Evolutionary conservation across 2,888 invertebrate species (phyloP), one percentile per base, ranked within the genome.

Genomic region (Smittia sp.): DNA sequence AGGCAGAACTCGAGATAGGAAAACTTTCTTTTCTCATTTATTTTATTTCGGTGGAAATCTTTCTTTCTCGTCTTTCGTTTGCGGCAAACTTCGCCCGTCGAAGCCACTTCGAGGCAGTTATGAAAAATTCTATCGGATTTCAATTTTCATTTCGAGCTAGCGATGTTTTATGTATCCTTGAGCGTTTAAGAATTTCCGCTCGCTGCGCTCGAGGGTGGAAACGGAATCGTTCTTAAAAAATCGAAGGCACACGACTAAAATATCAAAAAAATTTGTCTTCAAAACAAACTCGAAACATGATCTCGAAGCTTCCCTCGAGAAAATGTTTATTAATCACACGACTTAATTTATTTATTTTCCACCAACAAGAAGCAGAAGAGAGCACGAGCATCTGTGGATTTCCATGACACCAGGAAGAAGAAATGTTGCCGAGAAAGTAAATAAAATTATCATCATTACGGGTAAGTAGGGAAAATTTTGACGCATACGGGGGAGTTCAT

Each of bases 161-260:
- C 58, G 20, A 22, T 22, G 15, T 27, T 63, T 69, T 69, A 69
- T 69, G 69, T 69, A 54, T 54, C 69, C 69, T 69, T 69, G 27
- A 69, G 69, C 69, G 27, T 69, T 69, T 54, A 69, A 27, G 32
- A 54, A 27, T 69, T 54, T 69, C 69, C 69, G 69, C 22, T 69
- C 25, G 22, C 22, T 18, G 18, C 20, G 3, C 6, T 58, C 7
- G 18, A 67, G 18, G 67, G 20, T 20, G 46, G 24, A 32, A 69
- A 32, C n/a, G 18, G 54, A 25, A 52, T 69, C 52, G 24, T 63
- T 58, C 18, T 46, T 46, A 46, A 46, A 46, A 15, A 46, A 58
- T 32, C 9, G 58, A 68, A 69, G 69, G 69, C 69, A 69, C 69
- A 69, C 69, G 69, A 69, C 69, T 69, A 54, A 69, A 69, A 69